These are phyloP conservation scores for Anoura caudifer DNA, from an alignment of 2,113 vertebrate species.

Conservation along the genomic window DNA sequence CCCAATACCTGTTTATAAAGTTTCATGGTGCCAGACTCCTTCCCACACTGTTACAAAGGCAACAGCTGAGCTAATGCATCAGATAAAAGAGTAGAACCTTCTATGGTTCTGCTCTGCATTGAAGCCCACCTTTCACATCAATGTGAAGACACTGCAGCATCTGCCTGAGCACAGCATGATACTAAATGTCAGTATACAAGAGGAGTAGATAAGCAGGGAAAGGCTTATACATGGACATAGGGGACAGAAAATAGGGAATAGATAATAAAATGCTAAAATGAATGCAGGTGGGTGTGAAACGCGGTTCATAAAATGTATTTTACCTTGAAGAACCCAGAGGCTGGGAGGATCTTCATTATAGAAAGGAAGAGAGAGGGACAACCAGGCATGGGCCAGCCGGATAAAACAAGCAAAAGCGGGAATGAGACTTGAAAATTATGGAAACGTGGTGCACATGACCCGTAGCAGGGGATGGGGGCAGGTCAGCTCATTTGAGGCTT, in stretches of 20 bases:
- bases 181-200: neutral
- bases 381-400: neutral
- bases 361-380: neutral
- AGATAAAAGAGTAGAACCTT: neutral
- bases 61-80: neutral
- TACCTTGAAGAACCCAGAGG: neutral
- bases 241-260: neutral
- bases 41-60: neutral
- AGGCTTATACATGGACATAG: neutral
- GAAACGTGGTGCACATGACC: neutral
- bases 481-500: neutral
- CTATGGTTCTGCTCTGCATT: neutral
- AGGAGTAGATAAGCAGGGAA: neutral
- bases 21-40: neutral
- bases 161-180: fast-evolving
- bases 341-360: neutral
- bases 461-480: fast-evolving
- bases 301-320: neutral
- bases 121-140: neutral
- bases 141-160: neutral
- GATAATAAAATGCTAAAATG: neutral
- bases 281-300: neutral
- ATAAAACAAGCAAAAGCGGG: neutral
- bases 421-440: neutral
- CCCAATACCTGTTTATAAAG: neutral